Evolutionary conservation across 2,797 vertebrate genomes (phyloP).

Genomic region (Eulemur coronatus): DNA sequence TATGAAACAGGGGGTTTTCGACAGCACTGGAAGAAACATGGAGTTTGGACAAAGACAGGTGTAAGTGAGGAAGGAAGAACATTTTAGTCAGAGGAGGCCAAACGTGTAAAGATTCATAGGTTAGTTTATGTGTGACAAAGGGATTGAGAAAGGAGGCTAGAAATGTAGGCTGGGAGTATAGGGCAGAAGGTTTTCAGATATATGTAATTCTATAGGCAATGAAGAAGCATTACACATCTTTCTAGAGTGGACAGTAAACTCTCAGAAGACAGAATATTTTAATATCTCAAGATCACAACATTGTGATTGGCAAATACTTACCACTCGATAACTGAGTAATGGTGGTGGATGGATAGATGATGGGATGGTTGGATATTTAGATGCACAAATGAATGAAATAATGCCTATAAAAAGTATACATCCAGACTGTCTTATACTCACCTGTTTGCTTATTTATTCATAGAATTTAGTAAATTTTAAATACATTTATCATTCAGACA

Average conservation of each 20-base stretch:
- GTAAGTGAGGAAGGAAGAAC: neutral
- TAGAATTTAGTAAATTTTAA: neutral
- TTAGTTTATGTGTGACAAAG: neutral
- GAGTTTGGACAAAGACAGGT: neutral
- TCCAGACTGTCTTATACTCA: neutral
- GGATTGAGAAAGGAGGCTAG: neutral
- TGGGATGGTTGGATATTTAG: neutral
- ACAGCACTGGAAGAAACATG: neutral
- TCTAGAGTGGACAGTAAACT: neutral
- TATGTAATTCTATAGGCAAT: neutral
- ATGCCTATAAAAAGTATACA: neutral
- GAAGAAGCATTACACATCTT: neutral
- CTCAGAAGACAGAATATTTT: neutral
- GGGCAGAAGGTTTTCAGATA: neutral
- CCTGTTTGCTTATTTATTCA: neutral
- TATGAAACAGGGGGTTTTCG: neutral
- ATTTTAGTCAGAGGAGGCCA: neutral
- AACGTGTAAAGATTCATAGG: neutral
- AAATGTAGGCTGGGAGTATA: neutral
- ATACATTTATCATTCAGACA: neutral
- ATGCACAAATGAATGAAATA: neutral
- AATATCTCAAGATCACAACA: neutral
- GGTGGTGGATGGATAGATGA: neutral
- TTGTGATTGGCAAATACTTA: neutral
- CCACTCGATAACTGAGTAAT: neutral